Conservation (phyloP, 2,888 invertebrate species). For the Acholoe squamosa region DNA sequence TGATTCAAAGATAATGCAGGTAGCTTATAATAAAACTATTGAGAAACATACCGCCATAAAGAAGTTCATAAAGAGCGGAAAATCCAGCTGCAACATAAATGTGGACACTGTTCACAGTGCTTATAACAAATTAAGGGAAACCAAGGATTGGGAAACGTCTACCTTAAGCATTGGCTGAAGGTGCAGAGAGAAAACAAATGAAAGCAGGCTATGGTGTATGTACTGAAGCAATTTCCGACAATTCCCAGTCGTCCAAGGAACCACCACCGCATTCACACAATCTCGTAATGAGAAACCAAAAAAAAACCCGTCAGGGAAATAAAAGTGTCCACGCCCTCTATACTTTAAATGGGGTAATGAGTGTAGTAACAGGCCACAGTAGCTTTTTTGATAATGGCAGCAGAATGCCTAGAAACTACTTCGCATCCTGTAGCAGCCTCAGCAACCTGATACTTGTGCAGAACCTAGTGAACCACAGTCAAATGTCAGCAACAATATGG, state of each 20-base stretch:
- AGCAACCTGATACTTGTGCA: neutral
- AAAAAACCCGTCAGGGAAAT: neutral
- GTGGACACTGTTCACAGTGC: neutral
- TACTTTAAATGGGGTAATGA: neutral
- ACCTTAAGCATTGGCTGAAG: too few species aligned
- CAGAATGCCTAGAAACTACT: neutral
- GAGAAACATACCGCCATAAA: constrained; percentile 55
- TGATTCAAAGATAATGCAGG: neutral
- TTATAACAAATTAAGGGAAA: neutral
- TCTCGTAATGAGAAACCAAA: neutral
- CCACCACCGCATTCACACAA: neutral
- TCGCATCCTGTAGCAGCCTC: neutral
- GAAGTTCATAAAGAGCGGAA: constrained; percentile 50
- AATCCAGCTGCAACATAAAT: constrained; percentile 57
- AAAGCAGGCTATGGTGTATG: neutral
- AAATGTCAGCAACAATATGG: neutral
- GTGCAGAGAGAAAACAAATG: neutral
- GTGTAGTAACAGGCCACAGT: neutral
- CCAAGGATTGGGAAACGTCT: neutral
- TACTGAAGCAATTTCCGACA: neutral
- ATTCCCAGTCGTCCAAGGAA: neutral
- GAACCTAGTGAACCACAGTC: neutral
- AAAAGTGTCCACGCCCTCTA: neutral
- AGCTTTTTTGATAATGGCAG: neutral
- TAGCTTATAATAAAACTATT: neutral